Evolutionary conservation across 2,797 vertebrate species (phyloP).

Genomic region (Rhabdomys pumilio): DNA sequence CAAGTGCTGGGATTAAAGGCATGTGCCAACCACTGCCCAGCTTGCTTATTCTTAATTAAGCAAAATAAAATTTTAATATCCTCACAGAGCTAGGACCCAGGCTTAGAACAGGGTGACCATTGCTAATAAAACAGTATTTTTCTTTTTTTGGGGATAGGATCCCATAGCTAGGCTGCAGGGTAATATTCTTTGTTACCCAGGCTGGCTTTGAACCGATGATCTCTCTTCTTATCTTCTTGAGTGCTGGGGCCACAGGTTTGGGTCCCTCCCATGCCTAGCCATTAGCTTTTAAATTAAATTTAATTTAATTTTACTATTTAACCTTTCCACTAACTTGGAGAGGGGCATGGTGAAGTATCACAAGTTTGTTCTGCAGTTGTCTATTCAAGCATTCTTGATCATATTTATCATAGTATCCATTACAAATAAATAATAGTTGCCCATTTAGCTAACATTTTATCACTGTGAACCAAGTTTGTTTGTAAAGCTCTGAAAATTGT

Average conservation of each 20-base stretch:
- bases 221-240: background rate
- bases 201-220: background rate
- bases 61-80: constrained; percentile 35
- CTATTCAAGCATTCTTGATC: background rate
- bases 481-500: constrained; percentile 19
- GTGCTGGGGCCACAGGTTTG: background rate
- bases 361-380: constrained; percentile 29
- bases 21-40: no score
- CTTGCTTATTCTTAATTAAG: constrained; percentile 42
- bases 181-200: background rate
- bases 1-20: no score
- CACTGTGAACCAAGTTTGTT: background rate
- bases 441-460: constrained; percentile 24
- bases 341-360: background rate
- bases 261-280: background rate
- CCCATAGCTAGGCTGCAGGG: background rate
- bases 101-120: background rate
- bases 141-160: background rate
- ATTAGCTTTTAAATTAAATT: background rate
- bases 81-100: background rate
- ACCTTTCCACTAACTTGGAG: background rate
- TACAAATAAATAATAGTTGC: constrained; percentile 31
- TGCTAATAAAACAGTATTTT: background rate
- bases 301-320: background rate
- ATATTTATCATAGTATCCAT: background rate